These are phyloP conservation scores for Melinaea marsaeus DNA, from an alignment of 2,888 invertebrate genomes.

Conservation along the genomic window DNA sequence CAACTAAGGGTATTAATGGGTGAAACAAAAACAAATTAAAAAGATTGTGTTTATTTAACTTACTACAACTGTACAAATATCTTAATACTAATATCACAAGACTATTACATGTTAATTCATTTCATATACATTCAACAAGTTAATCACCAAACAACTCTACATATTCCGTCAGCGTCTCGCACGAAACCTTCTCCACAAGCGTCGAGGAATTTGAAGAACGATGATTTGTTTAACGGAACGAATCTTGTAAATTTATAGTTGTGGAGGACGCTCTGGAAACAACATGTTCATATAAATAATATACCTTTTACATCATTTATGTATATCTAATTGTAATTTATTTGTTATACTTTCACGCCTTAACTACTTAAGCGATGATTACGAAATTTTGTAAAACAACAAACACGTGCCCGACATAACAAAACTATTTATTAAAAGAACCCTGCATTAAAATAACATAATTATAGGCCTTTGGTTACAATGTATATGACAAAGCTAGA, in stretches of 20 bases:
- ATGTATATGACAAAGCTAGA: too few species aligned
- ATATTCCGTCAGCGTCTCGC: constrained; percentile 59
- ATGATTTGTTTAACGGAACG: constrained; percentile 54
- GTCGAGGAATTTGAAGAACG: constrained; percentile 50
- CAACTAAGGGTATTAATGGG: background rate
- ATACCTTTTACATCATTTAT: background rate
- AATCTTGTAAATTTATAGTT: constrained; percentile 48
- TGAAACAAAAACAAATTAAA: background rate
- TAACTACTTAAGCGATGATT: too few species aligned
- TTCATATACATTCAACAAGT: background rate
- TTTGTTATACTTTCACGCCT: background rate
- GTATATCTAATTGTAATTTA: too few species aligned
- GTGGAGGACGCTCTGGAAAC: constrained; percentile 45
- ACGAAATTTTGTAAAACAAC: background rate
- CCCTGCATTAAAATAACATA: too few species aligned
- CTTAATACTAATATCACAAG: constrained; percentile 49
- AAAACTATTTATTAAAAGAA: too few species aligned
- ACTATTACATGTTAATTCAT: constrained; percentile 15
- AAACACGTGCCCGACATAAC: too few species aligned
- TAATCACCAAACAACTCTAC: constrained; percentile 64
- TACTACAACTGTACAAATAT: background rate
- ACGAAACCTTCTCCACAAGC: constrained; percentile 59
- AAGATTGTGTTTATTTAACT: background rate
- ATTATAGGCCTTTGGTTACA: too few species aligned
- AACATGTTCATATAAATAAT: constrained; percentile 3